Evolutionary conservation across 2,797 vertebrate species (phyloP), one percentile per base, ranked within the genome.

Genomic region (Chiropotes sagulatus): DNA sequence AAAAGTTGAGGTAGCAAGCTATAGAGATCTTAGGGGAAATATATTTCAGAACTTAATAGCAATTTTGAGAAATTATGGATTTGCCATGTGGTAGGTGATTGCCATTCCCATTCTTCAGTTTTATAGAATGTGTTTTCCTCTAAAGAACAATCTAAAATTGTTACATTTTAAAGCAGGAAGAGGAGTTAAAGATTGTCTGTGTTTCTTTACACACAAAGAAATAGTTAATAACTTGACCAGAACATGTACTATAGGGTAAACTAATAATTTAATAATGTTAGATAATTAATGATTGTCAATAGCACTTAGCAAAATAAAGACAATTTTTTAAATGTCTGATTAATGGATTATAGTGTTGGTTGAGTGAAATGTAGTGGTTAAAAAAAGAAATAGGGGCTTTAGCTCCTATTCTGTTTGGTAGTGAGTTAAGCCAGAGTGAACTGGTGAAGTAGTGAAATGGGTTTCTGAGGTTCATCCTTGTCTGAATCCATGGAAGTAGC

Each of bases 231-330:
- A 80, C 46, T 88, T 88, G 39, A 84, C 28, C 48, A 92, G 50
- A 86, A 54, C 50, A 48, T 48, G 33, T 36, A 80, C 26, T 90
- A n/a, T 24, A 88, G 54, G 90, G 67, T 79, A 90, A 89, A 33
- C 78, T 67, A 92, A 86, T 88, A 85, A 73, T 58, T 39, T 72
- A 95, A 78, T 90, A 54, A 92, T 85, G n/a, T 80, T 78, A 91
- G 52, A 44, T 80, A 67, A 80, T 80, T 79, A 58, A 46, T 93
- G 28, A 82, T 86, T 41, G 2, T 57, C 67, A 81, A 2, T 85
- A 81, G 75, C 58, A 88, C 20, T 79, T 64, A 81, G 48, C 52
- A 81, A 96, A 86, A 41, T 57, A 76, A 54, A 72, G 44, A 10
- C 80, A 88, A 64, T 33, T 86, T 88, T 95, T 44, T 5, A 39